Evolutionary conservation across 2,113 vertebrate species (phyloP).

Genomic region (Poecilia latipinna): DNA sequence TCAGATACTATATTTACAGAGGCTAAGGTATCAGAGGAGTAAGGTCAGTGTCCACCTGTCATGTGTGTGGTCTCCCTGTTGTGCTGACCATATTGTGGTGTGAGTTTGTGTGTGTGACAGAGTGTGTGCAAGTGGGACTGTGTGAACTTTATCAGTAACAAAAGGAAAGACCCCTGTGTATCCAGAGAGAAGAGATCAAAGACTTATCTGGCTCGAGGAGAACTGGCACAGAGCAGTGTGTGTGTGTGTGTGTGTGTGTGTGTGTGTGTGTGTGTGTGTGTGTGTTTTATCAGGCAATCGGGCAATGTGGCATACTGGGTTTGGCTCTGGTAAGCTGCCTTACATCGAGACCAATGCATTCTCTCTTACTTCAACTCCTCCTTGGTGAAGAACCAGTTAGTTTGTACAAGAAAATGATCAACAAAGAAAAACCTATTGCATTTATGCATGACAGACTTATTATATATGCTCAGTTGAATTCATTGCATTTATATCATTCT

Average conservation of each 20-base stretch:
- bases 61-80: conserved; percentile 27
- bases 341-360: not conserved
- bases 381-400: not conserved
- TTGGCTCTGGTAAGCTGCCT: too few species aligned
- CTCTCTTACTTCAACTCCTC: not conserved
- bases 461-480: not conserved
- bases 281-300: too few species aligned
- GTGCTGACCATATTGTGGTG: conserved; percentile 7
- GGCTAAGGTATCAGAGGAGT: conserved; percentile 23
- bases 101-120: not conserved
- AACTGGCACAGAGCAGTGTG: conserved; percentile 32
- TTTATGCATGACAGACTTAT: not conserved
- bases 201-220: conserved; percentile 46
- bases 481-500: not conserved
- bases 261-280: too few species aligned
- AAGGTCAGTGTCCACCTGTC: conserved; percentile 37
- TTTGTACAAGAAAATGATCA: not conserved
- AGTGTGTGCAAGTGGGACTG: conserved; percentile 20
- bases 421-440: not conserved
- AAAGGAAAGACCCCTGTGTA: conserved; percentile 54
- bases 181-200: conserved; percentile 59
- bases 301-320: not conserved
- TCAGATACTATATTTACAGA: not conserved
- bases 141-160: conserved; percentile 58
- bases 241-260: not conserved